These are phyloP conservation scores for Xylocopa sonorina DNA, from an alignment of 1,140 invertebrate species.

Conservation along the genomic window DNA sequence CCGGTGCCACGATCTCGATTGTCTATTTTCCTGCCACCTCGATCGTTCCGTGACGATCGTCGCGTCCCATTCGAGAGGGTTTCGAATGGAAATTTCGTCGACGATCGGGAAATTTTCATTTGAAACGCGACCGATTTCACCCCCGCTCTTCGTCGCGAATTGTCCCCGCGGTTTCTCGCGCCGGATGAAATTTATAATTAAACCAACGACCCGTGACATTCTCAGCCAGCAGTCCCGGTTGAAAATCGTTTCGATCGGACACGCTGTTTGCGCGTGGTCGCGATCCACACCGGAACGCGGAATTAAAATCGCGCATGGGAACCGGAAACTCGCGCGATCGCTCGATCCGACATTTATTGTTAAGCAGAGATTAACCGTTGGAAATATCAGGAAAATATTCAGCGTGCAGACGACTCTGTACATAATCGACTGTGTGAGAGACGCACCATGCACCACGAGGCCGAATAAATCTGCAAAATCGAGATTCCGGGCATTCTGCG, in stretches of 20 bases:
- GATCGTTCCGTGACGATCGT: too few relatives aligned
- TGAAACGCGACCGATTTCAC: neutral
- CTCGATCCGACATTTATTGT: too few relatives aligned
- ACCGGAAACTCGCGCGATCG: too few relatives aligned
- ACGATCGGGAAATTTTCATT: neutral
- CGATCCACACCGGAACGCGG: neutral
- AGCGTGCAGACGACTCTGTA: neutral
- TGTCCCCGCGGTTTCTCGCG: neutral
- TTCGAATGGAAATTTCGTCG: neutral
- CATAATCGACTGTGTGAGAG: neutral
- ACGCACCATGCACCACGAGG: neutral
- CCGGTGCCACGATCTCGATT: neutral
- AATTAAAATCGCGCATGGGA: neutral
- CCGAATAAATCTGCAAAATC: neutral
- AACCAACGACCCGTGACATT: neutral
- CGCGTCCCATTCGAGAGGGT: too few relatives aligned
- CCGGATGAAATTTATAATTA: neutral
- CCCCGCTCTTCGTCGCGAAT: neutral
- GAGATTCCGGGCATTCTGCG: neutral
- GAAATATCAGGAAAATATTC: constrained; percentile 1
- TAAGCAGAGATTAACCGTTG: too few relatives aligned
- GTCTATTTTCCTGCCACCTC: neutral
- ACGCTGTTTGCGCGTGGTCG: neutral
- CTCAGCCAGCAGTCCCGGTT: neutral
- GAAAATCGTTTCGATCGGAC: neutral